phyloP scores from a whole-genome alignment of 2,888 invertebrate species.

The Pardosa pseudoannulata region DNA sequence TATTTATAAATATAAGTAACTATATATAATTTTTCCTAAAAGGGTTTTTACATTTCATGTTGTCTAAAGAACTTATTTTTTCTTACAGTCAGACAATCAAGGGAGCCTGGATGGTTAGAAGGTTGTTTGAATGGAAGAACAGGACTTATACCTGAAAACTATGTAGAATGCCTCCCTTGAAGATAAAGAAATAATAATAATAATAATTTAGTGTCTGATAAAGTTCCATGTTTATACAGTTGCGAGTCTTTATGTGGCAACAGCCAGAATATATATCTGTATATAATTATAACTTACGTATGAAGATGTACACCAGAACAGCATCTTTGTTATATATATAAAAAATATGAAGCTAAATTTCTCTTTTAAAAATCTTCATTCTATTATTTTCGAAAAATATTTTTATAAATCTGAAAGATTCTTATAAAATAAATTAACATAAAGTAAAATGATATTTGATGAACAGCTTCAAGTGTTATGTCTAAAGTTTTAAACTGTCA shows the following conservation, averaged over 20 bases:
- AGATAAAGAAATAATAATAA: background rate
- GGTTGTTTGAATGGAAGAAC: slow-evolving; percentile 94
- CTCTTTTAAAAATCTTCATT: background rate
- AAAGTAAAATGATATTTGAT: no score
- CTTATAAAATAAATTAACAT: background rate
- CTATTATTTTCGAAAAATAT: slow-evolving; percentile 5
- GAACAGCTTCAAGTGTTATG: no score
- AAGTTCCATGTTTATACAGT: slow-evolving; percentile 10
- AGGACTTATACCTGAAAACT: slow-evolving; percentile 90
- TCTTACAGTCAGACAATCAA: slow-evolving; percentile 87
- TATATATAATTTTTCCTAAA: no score
- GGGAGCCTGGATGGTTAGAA: slow-evolving; percentile 98
- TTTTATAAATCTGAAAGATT: slow-evolving; percentile 9
- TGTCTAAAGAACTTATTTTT: no score
- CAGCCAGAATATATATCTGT: background rate
- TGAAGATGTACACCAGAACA: background rate
- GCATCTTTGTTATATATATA: background rate
- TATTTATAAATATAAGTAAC: no score
- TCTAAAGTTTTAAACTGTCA: no score
- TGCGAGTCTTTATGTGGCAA: background rate
- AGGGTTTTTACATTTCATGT: no score
- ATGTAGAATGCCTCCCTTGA: slow-evolving; percentile 70
- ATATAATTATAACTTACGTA: background rate
- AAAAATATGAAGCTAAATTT: background rate
- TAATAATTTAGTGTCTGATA: background rate